A percentile compares a stretch with the other conserved stretches of the same genome.
Evolutionary conservation across 2,888 invertebrate species (phyloP).

Genomic region (Clitarchus hookeri): DNA sequence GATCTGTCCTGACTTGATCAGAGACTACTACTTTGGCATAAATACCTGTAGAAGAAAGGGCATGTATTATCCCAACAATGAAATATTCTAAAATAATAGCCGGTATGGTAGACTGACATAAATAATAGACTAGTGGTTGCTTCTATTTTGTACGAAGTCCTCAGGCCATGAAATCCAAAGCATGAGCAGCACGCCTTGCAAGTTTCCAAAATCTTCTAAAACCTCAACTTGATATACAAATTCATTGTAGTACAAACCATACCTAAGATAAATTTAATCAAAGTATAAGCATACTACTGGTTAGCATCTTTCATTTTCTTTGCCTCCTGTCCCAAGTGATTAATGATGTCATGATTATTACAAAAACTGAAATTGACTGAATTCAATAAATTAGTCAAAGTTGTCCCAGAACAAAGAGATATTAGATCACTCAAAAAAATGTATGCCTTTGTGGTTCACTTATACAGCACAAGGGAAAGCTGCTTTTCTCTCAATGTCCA

Average conservation of each 20-base stretch:
- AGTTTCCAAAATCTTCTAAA: too few relatives aligned
- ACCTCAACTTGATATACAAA: too few relatives aligned
- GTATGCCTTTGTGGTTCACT: not conserved
- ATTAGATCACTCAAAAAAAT: not conserved
- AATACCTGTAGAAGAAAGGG: not conserved
- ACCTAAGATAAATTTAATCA: too few relatives aligned
- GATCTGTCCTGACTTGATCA: not conserved
- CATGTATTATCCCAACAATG: not conserved
- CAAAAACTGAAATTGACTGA: too few relatives aligned
- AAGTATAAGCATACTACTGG: too few relatives aligned
- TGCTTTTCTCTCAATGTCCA: too few relatives aligned
- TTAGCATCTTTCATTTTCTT: too few relatives aligned
- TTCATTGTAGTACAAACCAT: too few relatives aligned
- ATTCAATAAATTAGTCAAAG: too few relatives aligned
- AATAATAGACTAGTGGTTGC: not conserved
- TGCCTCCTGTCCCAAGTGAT: too few relatives aligned
- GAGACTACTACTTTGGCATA: not conserved
- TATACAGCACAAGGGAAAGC: not conserved
- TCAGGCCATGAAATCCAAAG: not conserved
- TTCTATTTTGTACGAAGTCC: conserved; percentile 3
- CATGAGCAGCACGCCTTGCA: not conserved
- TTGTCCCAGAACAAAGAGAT: not conserved
- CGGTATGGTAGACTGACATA: too few relatives aligned
- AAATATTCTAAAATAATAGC: not conserved
- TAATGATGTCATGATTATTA: too few relatives aligned